Percentiles rank a stretch among this genome's conserved stretches.
Conservation (phyloP, 2,888 invertebrate species). For the Mermis nigrescens region DNA sequence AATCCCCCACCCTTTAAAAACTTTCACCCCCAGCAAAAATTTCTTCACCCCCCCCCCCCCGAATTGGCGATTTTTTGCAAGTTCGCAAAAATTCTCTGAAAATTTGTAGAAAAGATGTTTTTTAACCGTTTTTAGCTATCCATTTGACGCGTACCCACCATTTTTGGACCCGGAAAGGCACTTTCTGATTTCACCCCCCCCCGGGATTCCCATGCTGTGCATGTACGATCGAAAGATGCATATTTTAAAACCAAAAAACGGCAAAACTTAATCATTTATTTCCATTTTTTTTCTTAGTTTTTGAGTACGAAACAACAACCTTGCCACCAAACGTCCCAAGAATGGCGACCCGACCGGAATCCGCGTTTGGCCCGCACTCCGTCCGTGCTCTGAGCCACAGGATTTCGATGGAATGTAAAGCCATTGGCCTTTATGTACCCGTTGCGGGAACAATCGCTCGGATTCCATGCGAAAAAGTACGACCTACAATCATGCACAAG, state of each 20-base stretch:
- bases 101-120: no score
- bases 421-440: slow-evolving; percentile 89
- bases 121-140: no score
- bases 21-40: no score
- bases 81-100: no score
- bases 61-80: no score
- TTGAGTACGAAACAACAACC: not conserved
- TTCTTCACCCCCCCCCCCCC: no score
- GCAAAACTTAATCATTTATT: not conserved
- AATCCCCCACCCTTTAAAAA: no score
- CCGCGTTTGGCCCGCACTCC: slow-evolving; percentile 62
- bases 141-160: no score
- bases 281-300: not conserved
- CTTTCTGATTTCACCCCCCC: no score
- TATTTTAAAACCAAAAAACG: not conserved
- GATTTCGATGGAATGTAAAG: slow-evolving; percentile 89
- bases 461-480: slow-evolving; percentile 87
- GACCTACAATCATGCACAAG: slow-evolving; percentile 38
- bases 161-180: no score
- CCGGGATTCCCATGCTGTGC: no score
- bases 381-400: slow-evolving; percentile 94
- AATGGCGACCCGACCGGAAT: slow-evolving; percentile 72
- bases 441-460: slow-evolving; percentile 85
- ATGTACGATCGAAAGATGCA: no score
- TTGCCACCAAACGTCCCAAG: slow-evolving; percentile 97